Conservation (phyloP, 2,888 invertebrate genomes). For the Pterobdella sp. region DNA sequence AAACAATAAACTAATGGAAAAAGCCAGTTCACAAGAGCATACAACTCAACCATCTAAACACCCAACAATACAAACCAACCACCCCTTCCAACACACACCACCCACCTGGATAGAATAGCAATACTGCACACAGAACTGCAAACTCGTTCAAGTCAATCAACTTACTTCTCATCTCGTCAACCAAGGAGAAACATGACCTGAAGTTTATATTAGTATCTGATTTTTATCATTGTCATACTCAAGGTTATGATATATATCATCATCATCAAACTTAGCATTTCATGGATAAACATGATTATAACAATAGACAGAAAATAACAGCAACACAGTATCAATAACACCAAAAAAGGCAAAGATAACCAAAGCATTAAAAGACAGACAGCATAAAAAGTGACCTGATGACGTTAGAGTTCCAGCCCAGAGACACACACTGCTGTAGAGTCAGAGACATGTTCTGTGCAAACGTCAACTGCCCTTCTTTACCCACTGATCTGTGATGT, state of each 20-base stretch:
- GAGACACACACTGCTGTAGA: conserved; percentile 8
- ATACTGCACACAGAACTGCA: conserved; percentile 22
- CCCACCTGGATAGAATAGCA: conserved; percentile 24
- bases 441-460: conserved; percentile 19
- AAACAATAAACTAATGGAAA: too few species aligned
- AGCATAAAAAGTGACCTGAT: conserved; percentile 4
- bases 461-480: conserved; percentile 11
- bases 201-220: not conserved
- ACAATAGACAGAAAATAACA: not conserved
- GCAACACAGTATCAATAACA: too few species aligned
- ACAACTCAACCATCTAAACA: not conserved
- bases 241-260: not conserved
- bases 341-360: too few species aligned
- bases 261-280: not conserved
- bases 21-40: not conserved
- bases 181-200: conserved; percentile 22
- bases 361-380: too few species aligned
- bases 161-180: conserved; percentile 14
- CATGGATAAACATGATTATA: not conserved
- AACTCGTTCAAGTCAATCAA: conserved; percentile 18
- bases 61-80: not conserved
- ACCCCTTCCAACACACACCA: not conserved
- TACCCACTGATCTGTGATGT: conserved; percentile 13
- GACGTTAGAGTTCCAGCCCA: conserved; percentile 23
- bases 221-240: not conserved